Base-by-base conservation (phyloP, 2,888 invertebrate species). In the Leptarthrus brevirostris region DNA sequence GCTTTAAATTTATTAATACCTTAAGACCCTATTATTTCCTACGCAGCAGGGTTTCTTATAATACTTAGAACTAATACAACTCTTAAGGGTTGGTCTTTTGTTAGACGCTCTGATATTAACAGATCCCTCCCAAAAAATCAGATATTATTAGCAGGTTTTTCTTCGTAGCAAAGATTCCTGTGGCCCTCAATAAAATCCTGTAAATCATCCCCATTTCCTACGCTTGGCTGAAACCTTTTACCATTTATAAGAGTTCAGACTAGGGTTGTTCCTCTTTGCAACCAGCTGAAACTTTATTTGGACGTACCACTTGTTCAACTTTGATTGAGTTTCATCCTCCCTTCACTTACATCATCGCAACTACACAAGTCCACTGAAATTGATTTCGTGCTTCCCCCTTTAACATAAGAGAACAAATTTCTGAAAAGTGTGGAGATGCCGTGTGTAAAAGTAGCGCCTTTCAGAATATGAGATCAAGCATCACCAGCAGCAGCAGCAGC, bases 61-160 rank as follows among this genome's bases (percentile, higher is more conserved):
- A n/a, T n/a, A n/a, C n/a, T n/a, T n/a, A 30, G 8, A 1, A 12
- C n/a, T 74, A 75, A 74, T 75, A 75, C 72, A 74, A 74, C 36
- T 69, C 72, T 75, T 71, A 71, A 75, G 72, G 53, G 72, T 69
- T 66, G 36, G 47, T 36, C 66, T 75, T 75, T 74, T 75, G 64
- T 64, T 75, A 75, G 72, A 74, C 69, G 30, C 36, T 70, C 34
- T 36, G 26, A 40, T 75, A 75, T 75, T 69, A 75, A 66, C 69
- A 64, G 22, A 24, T 64, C 64, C 64, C 44, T n/a, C 64, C 47
- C 47, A 44, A 22, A 36, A 44, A 14, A 4, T 20, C 8, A 18
- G 20, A 8, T 8, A 49, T 49, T 49, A 49, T 20, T 24, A 20
- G 44, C 40, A 36, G 44, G 24, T 36, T 61, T 18, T 61, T 61